A percentile compares a stretch with the other conserved stretches of the same genome.
phyloP scores from a whole-genome alignment of 2,113 vertebrate genomes.

The Prionailurus viverrinus region DNA sequence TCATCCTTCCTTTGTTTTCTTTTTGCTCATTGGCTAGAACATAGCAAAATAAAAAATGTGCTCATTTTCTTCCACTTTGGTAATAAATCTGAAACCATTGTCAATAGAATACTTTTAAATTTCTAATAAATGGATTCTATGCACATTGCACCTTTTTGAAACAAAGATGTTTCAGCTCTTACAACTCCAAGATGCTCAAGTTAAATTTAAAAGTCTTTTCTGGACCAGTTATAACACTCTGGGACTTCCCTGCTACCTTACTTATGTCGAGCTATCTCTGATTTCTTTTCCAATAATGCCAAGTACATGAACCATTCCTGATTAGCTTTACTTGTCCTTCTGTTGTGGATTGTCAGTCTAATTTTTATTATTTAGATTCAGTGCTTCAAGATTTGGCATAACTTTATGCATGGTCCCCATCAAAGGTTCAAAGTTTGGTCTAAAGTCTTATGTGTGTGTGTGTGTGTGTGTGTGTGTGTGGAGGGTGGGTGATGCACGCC shows the following conservation, averaged over 20 bases:
- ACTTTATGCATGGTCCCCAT: not conserved
- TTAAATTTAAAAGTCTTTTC: not conserved
- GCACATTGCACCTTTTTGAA: not conserved
- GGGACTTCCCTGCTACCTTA: not conserved
- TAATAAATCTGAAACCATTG: not conserved
- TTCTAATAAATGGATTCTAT: not conserved
- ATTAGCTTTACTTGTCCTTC: conserved; percentile 4
- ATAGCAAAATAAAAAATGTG: conserved; percentile 1
- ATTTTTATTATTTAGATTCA: not conserved
- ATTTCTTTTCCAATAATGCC: conserved; percentile 32
- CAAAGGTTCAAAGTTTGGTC: not conserved
- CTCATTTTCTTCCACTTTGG: not conserved
- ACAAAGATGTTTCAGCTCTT: not conserved
- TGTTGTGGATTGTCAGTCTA: not conserved
- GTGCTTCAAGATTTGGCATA: not conserved
- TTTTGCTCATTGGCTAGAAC: conserved; percentile 2
- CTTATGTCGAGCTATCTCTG: not conserved
- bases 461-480: not conserved
- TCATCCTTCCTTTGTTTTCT: not conserved
- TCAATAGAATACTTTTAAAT: not conserved
- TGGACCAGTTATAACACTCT: not conserved
- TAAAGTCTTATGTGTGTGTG: not conserved
- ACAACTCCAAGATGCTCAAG: not conserved
- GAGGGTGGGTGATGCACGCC: too few relatives aligned
- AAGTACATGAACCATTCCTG: not conserved